Conservation (phyloP, 30 jellyfish, hydroid and myxozoan species). For the Hydractinia symbiolongicarpus region DNA sequence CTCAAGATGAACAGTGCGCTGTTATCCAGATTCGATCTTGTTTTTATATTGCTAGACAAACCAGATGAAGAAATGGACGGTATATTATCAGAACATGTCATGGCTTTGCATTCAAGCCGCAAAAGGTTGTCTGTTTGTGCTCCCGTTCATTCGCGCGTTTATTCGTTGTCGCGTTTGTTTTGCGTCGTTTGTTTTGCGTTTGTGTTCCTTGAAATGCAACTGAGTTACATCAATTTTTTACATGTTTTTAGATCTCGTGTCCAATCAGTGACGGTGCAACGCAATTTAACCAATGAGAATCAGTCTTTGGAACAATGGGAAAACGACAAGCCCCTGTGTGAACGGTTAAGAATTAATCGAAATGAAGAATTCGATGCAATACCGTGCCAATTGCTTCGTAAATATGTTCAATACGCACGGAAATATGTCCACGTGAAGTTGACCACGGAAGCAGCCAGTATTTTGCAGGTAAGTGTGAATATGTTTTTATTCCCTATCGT, state of each 20-base stretch:
- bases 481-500: too few relatives aligned
- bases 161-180: too few relatives aligned
- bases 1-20: conserved; percentile 93
- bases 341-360: conserved; percentile 53
- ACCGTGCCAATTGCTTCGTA: conserved; percentile 76
- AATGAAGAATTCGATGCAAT: conserved; percentile 54
- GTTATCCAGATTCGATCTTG: conserved; percentile 93
- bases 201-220: too few relatives aligned
- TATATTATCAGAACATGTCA: conserved; percentile 85
- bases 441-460: conserved; percentile 68
- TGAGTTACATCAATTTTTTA: too few relatives aligned
- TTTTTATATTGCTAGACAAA: conserved; percentile 83
- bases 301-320: conserved; percentile 63
- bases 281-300: conserved; percentile 8
- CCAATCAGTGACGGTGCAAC: conserved; percentile 37
- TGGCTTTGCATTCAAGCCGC: conserved; percentile 67
- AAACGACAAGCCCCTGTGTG: conserved; percentile 64
- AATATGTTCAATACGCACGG: conserved; percentile 91
- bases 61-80: conserved; percentile 97
- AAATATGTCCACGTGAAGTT: conserved; percentile 78
- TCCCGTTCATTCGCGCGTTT: too few relatives aligned
- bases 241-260: background rate
- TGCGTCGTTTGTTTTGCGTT: too few relatives aligned
- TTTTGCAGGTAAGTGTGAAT: conserved; percentile 54
- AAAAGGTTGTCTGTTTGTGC: background rate